Evolutionary conservation across 2,113 vertebrate species (phyloP), one percentile per base, ranked within the genome.

Genomic region (Archocentrus centrarchus): DNA sequence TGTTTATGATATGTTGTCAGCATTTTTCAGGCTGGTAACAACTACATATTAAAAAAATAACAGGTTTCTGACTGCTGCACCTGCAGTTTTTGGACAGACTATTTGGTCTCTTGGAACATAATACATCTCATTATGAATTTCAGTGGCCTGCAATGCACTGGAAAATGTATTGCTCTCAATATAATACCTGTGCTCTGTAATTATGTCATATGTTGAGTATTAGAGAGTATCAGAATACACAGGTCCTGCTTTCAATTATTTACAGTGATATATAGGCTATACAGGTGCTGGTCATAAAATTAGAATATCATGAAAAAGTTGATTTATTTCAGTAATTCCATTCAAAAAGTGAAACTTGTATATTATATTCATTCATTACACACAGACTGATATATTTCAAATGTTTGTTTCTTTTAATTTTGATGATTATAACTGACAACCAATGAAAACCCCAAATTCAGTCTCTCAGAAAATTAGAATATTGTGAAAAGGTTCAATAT

Each of bases 1-100:
- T 82, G 62, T 79, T 78, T 78, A 75, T 55, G 59, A 35, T 41
- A 24, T 77, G 68, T 59, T 77, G 27, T 75, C 63, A 68, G 77
- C 66, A 37, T 50, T 81, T 82, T 53, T 27, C 32, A 24, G 24
- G 39, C 68, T 37, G 32, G 62, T 60, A 3, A 3, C 35, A 60
- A 30, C 11, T 22, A n/a, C 37, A 50, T 50, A 68, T 10, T 17
- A 32, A 59, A 84, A 73, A 73, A 20, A 37, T 30, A 73, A 15
- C 55, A 37, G 18, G 27, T 20, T 66, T 68, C 44, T n/a, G 39
- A 59, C 18, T 11, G 57, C 35, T 20, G 44, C 6, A 24, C 30
- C 58, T 64, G n/a, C 18, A 78, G 53, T 37, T 55, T 81, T 32
- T 2, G 47, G 20, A 59, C 35, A 17, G 2, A 32, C 50, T 37